Evolutionary conservation across 2,888 invertebrate genomes (phyloP), one percentile per base, ranked within the genome.

Genomic region (Steinernema scapterisci): DNA sequence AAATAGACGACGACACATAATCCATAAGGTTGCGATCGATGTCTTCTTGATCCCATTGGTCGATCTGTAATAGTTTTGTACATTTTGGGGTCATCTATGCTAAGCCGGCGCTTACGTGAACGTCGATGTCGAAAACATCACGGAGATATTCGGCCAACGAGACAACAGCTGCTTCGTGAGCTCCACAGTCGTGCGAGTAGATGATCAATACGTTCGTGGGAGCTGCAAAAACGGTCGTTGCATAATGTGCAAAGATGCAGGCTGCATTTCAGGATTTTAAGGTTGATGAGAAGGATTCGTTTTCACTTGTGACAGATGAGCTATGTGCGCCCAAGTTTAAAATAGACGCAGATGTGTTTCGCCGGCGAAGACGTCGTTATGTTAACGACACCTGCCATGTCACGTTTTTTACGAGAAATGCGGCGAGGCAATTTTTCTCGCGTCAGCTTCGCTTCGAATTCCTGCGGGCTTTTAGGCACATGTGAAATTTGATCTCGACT

Each of bases 21-120:
- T 87, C 86, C 27, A 79, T 77, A 48, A 83, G 77, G 72, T 87
- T 87, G 13, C 56, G 74, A 27, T 85, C 86, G 71, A 87, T 87
- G 25, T 82, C 81, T 0, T 81, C 81, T 46, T 77, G 76, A 56
- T 87, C 85, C 83, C 84, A 86, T 9, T 72, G 76, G 72, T 87
- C 87, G 31, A 87, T 45, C 84, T 87, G 76, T 71, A 85, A 45
- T 48, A 7, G 19, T 13, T 48, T 9, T 3, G 38, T 38, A 3
- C 3, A 38, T 6, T 38, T 38, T 1, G 3, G n/a, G n/a, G 52
- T 11, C 21, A 3, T 11, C 2, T 21, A 21, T 52, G 52, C 19
- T 21, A 52, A 52, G 16, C 23, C 2, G 23, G 21, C 52, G 52
- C 79, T 76, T 54, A 82, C 82, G 63, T 77, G 83, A 71, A 86